Percentiles rank a stretch among this genome's conserved stretches.
These are phyloP conservation scores for Staurois parvus DNA, from an alignment of 2,797 vertebrate species.

Conservation along the genomic window DNA sequence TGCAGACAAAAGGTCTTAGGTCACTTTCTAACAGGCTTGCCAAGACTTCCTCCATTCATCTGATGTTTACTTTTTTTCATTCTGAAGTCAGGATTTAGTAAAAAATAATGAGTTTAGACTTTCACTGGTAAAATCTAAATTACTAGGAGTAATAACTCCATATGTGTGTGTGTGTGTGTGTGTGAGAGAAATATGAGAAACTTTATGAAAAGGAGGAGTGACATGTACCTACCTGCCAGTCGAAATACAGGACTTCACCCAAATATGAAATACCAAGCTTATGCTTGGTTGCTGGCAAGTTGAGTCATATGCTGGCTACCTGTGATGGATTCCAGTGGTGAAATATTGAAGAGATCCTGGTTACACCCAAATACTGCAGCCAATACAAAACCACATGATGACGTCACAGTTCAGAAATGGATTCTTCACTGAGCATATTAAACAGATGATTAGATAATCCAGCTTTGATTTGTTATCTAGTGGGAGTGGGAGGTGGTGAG, in stretches of 20 bases:
- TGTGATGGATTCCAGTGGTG: neutral
- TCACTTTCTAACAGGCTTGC: constrained; percentile 39
- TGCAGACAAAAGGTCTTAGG: constrained; percentile 57
- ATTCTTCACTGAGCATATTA: neutral
- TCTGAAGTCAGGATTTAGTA: constrained; percentile 11
- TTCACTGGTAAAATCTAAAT: constrained; percentile 22
- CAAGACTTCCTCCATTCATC: constrained; percentile 36
- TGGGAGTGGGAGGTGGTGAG: neutral
- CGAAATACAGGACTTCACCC: neutral
- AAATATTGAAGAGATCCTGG: neutral
- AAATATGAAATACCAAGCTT: neutral
- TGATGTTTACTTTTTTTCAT: constrained; percentile 23
- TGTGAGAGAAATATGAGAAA: neutral
- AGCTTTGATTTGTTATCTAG: neutral
- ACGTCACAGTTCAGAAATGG: neutral
- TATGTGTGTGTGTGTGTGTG: neutral
- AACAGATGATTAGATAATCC: neutral
- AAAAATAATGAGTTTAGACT: neutral
- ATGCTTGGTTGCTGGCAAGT: neutral
- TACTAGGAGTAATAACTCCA: constrained; percentile 3
- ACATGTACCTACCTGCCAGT: neutral
- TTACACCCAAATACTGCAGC: neutral
- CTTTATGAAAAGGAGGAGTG: neutral
- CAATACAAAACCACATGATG: neutral
- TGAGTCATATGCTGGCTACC: neutral